Evolutionary conservation across 2,888 invertebrate genomes (phyloP).

Genomic region (Drosophila prostipennis): DNA sequence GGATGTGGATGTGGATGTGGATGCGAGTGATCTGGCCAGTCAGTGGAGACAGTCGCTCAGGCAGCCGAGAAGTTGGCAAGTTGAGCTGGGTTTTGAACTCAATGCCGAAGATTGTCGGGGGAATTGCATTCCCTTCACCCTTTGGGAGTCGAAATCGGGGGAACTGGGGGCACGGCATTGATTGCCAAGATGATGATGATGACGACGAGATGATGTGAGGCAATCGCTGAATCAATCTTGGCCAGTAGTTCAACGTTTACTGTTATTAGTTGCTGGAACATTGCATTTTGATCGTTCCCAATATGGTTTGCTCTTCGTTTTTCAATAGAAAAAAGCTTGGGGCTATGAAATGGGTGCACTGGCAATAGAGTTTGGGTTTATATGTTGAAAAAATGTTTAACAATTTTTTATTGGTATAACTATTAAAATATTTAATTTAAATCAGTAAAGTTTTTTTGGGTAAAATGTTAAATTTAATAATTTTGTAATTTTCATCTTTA

Average conservation of each 20-base stretch:
- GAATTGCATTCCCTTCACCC: slow-evolving; percentile 49
- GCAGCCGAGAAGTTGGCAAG: slow-evolving; percentile 22
- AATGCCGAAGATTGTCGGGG: slow-evolving; percentile 54
- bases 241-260: slow-evolving; percentile 75
- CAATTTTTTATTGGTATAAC: too few species aligned
- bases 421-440: too few species aligned
- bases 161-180: slow-evolving; percentile 27
- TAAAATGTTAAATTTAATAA: too few species aligned
- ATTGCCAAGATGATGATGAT: slow-evolving; percentile 49
- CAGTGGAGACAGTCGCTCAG: slow-evolving; percentile 55
- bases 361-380: background rate
- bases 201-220: slow-evolving; percentile 63
- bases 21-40: slow-evolving; percentile 62
- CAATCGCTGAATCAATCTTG: slow-evolving; percentile 71
- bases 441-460: too few species aligned
- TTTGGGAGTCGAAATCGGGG: slow-evolving; percentile 19
- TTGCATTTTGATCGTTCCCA: slow-evolving; percentile 45
- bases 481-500: too few species aligned
- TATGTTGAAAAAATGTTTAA: background rate
- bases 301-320: slow-evolving; percentile 28
- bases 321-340: slow-evolving; percentile 3
- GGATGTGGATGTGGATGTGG: slow-evolving; percentile 12
- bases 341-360: slow-evolving; percentile 2
- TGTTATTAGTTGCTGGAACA: slow-evolving; percentile 62
- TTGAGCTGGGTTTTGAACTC: slow-evolving; percentile 20